A percentile compares a stretch with the other conserved stretches of the same genome.
Conservation (phyloP, 2,113 vertebrate genomes). For the Anthoscopus minutus region DNA sequence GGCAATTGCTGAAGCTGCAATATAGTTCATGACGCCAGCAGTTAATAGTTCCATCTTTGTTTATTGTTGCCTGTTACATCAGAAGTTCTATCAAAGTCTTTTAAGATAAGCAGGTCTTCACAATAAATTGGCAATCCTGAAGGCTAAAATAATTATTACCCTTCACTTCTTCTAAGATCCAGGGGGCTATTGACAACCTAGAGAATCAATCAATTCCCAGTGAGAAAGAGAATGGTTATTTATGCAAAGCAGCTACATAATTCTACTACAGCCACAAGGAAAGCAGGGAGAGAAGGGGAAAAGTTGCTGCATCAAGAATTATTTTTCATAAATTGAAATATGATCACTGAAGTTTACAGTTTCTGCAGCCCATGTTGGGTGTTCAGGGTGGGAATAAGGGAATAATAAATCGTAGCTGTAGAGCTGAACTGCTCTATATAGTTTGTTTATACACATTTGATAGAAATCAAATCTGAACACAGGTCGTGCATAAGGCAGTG, state of each 20-base stretch:
- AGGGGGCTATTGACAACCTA: neutral
- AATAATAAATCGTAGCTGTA: neutral
- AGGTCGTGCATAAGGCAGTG: neutral
- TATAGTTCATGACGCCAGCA: neutral
- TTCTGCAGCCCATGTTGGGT: neutral
- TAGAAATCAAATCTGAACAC: neutral
- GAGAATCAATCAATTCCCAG: neutral
- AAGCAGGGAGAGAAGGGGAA: neutral
- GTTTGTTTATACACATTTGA: neutral
- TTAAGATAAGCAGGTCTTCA: neutral
- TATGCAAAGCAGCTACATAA: neutral
- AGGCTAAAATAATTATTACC: neutral
- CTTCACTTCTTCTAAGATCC: neutral
- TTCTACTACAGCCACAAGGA: neutral
- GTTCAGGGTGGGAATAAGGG: neutral
- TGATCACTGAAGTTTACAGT: neutral
- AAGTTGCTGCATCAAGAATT: neutral
- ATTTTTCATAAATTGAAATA: neutral
- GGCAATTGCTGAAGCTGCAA: neutral
- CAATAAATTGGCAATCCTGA: neutral
- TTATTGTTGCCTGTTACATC: neutral
- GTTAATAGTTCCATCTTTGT: neutral
- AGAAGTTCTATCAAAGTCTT: neutral
- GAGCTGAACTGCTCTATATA: neutral
- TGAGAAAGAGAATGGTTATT: neutral